Evolutionary conservation across 2,797 vertebrate genomes (phyloP), one percentile per base, ranked within the genome.

Genomic region (Morelia viridis): DNA sequence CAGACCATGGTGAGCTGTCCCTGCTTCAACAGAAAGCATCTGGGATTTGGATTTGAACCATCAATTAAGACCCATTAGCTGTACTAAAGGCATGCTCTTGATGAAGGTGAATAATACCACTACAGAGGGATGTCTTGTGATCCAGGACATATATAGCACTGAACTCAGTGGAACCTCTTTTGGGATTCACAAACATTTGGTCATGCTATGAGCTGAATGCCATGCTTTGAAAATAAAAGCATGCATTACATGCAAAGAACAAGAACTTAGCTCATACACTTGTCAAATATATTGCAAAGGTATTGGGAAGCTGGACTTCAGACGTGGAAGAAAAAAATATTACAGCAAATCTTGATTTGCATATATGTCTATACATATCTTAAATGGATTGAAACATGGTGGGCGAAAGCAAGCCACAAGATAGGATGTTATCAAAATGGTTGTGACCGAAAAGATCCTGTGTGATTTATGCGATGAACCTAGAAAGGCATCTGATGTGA

Each of bases 401-500:
- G 7, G 19, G 41, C 5, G 13, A 97, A 96, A 97, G 53, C 93
- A 96, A 97, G 26, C 93, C 94, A 95, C 95, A 93, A 0, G 58
- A 93, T 46, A 92, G 92, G 94, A 94, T 95, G 95, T 96, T 92
- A 95, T 96, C 92, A 96, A 94, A 96, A 96, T 94, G 94, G 93
- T 93, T 95, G 94, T 97, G 95, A 96, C 96, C 92, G 89, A 94
- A 96, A 96, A 94, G 96, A 95, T 94, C 93, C 92, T 56, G 94
- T 89, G 64, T 97, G 95, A 97, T 97, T 97, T 97, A 97, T 97
- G 95, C 50, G 53, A 93, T 89, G 84, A 95, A 94, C 94, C 91
- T 94, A 93, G 95, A 93, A 95, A 97, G 93, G 95, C 95, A 95
- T 96, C 97, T 97, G 96, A 95, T 96, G 95, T 95, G 96, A 97